Base-by-base conservation (phyloP, 1,140 invertebrate genomes). In the Psilanteris sp. region DNA sequence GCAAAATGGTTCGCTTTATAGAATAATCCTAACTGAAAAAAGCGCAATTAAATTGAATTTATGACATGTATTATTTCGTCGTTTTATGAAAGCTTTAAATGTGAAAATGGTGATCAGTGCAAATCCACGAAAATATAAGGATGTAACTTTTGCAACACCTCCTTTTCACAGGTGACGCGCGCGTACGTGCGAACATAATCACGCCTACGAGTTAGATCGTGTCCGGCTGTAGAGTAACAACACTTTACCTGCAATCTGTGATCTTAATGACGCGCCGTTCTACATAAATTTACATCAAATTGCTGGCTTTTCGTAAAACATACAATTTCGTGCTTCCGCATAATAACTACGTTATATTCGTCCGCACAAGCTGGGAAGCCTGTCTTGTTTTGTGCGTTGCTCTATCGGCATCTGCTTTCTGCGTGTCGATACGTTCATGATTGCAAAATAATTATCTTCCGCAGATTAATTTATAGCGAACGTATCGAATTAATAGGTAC, bases 261-360 rank as follows among this genome's bases (percentile, higher is more conserved):
- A 86, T 87, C 85, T 85, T 85, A 85, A 87, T 82, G 81, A 85
- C 75, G 78, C 74, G 64, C 32, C 77, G 80, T 75, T 86, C 81
- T 81, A 83, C 83, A 83, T 86, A 83, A 86, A 86, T 85, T 86
- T 85, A 81, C 83, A 85, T 84, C 64, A 86, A 87, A 87, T 87
- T 86, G 85, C 72, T 79, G 80, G 79, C 74, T 84, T 81, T 82
- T 81, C 71, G 77, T 79, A 64, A 79, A 79, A 79, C 76, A 79
- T 79, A 75, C 78, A 79, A 84, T 84, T 81, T 84, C 41, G 62
- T 59, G 68, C 77, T 81, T 78, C 76, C 70, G 71, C 61, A 77
- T 79, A 80, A 79, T 82, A 79, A 78, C 55, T 64, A 66, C 48
- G 43, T 43, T 59, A 55, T 16, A 70, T 64, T 50, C 48, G 36